Base-by-base conservation (phyloP, 2,797 vertebrate species). In the Pampus argenteus region DNA sequence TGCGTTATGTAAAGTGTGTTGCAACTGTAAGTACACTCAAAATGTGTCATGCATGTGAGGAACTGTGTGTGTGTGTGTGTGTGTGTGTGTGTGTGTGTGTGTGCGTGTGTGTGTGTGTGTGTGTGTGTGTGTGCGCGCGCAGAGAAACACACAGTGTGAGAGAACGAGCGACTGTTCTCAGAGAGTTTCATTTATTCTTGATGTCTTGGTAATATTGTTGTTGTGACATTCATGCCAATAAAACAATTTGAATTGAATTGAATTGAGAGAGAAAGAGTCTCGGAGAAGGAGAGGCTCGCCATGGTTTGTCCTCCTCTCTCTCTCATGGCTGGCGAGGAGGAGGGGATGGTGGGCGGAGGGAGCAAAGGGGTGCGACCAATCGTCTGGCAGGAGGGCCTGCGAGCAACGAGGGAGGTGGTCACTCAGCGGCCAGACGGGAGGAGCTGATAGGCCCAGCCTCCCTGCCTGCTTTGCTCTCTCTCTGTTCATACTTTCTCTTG, bases 321-420 rank as follows among this genome's bases (percentile, higher is more conserved):
- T 64, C 66, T 76, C 59, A 64, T 75, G 81, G 85, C 82, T 77
- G 81, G 75, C 34, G 52, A 81, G 79, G 79, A 74, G 90, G 90
- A 76, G 89, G 91, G 78, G 77, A 74, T 20, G 2, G 64, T 87
- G 79, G 85, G 89, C 66, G 90, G 91, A 86, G 86, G 63, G 62
- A 87, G 60, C 49, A 56, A 90, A 89, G 90, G 93, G 94, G 94
- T 93, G 94, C 93, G 93, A 94, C 94, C 93, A 95, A 95, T 94
- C 89, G 50, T 58, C 20, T 83, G 64, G 82, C 83, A 52, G 88
- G 80, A 77, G 79, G 82, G 71, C 82, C 88, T 84, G 81, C 55
- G 74, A 87, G 82, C 76, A 76, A 83, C 66, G 57, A 58, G 68
- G 65, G 74, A 36, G 82, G 80, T 56, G 52, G 71, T 59, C 31